These are phyloP conservation scores for Holothuria scabra DNA, from an alignment of 53 echinoderm and acorn worm species.

Conservation along the genomic window DNA sequence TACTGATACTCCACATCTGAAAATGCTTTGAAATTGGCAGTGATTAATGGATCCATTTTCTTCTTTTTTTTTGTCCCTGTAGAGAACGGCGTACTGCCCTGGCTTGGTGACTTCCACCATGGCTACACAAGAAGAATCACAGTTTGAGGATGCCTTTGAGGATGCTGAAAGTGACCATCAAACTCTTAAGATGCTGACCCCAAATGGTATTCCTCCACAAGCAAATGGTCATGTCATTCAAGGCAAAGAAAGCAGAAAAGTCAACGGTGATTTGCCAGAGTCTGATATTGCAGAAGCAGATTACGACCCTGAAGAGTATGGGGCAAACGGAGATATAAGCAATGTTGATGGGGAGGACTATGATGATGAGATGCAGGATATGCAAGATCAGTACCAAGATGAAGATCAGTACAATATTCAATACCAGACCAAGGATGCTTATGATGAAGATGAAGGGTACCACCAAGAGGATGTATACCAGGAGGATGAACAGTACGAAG, in stretches of 20 bases:
- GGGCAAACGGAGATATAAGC: slow-evolving; percentile 45
- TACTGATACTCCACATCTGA: no score
- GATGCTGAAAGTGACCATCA: slow-evolving; percentile 94
- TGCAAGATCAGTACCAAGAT: slow-evolving; percentile 48
- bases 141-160: slow-evolving; percentile 99
- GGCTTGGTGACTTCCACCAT: slow-evolving; percentile 63
- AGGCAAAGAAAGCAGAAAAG: slow-evolving; percentile 37
- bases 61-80: neutral
- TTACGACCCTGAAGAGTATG: slow-evolving; percentile 30
- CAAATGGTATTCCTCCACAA: slow-evolving; percentile 42
- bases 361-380: slow-evolving; percentile 42
- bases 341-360: slow-evolving; percentile 29
- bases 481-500: slow-evolving; percentile 60
- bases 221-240: slow-evolving; percentile 81
- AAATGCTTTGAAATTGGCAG: no score
- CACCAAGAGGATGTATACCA: slow-evolving; percentile 52
- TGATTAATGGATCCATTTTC: neutral
- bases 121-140: slow-evolving; percentile 84
- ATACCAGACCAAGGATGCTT: slow-evolving; percentile 47
- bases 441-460: slow-evolving; percentile 59
- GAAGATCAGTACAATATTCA: neutral
- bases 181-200: slow-evolving; percentile 57
- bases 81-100: slow-evolving; percentile 44
- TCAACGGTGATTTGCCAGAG: slow-evolving; percentile 94
- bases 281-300: slow-evolving; percentile 76